A percentile compares a stretch with the other conserved stretches of the same genome.
These are phyloP conservation scores for Cryptoleucopteryx plumbea DNA, from an alignment of 2,113 vertebrate species.

Conservation along the genomic window DNA sequence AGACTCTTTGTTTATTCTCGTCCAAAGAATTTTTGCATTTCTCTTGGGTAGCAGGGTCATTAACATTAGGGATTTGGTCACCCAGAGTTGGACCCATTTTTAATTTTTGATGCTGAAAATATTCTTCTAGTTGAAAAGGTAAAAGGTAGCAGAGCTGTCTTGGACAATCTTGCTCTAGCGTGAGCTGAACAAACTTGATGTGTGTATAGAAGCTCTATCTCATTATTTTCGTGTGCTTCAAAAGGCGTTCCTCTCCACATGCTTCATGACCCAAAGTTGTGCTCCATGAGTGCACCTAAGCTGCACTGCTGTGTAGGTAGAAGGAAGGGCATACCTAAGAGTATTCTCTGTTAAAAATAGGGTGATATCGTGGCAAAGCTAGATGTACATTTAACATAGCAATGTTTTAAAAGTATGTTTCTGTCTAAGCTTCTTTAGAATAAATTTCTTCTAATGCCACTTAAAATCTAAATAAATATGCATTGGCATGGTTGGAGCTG, in stretches of 20 bases:
- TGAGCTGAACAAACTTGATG: background rate
- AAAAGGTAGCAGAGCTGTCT: background rate
- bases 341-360: background rate
- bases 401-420: background rate
- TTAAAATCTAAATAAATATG: background rate
- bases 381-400: background rate
- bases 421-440: background rate
- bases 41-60: background rate
- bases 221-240: background rate
- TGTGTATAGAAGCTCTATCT: background rate
- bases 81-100: background rate
- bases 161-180: background rate
- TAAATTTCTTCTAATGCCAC: background rate
- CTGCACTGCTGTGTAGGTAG: background rate
- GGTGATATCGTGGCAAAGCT: background rate
- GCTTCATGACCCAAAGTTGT: background rate
- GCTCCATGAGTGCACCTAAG: background rate
- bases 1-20: background rate
- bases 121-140: background rate
- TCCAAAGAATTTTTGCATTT: background rate
- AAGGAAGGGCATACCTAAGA: background rate
- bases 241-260: background rate
- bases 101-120: background rate
- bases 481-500: background rate
- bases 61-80: background rate